Evolutionary conservation across 30 jellyfish, hydroid and myxozoan species (phyloP), one percentile per base, ranked within the genome.

Genomic region (Aurelia sp.): DNA sequence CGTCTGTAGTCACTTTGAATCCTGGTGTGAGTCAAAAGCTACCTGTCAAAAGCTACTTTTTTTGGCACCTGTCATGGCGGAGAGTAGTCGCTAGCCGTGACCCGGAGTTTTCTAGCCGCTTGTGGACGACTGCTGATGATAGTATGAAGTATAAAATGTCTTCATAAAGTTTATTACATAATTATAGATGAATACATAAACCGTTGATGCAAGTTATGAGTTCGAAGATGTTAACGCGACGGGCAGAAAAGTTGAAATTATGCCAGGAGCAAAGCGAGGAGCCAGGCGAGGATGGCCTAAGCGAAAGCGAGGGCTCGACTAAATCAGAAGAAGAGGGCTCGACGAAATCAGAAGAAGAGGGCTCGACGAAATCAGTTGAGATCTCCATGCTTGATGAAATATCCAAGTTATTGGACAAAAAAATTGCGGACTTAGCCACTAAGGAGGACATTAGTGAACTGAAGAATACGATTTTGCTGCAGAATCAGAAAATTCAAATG

Each of bases 81-180:
- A 58, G 67, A 58, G 67, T 58, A 17, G 67, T 58, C 27, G 67
- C 67, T 58, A 58, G 27, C 67, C 16, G 67, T 58, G 67, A 58
- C 67, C 67, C 67, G 67, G 67, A 58, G 67, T 58, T 58, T 58
- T 58, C 67, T 58, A 5, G 67, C 67, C 67, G 16, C 67, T 58
- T 11, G 67, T 58, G 67, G 67, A 58, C 21, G 19, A 12, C 65
- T 58, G 67, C 67, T 58, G 67, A 58, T 58, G 67, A 15, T 16
- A 58, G 67, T 58, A 58, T 58, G 67, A 58, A 58, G 67, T 58
- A 58, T 58, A 58, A 58, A 58, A 58, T 58, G 67, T 11, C 13
- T 58, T 58, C 67, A 58, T 58, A 15, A 58, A 15, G 67, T 58
- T 58, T 58, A 58, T 58, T 58, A 58, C 13, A 58, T 58, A 58